Conservation (phyloP, 2,888 invertebrate genomes). For the Petrolisthes manimaculis region DNA sequence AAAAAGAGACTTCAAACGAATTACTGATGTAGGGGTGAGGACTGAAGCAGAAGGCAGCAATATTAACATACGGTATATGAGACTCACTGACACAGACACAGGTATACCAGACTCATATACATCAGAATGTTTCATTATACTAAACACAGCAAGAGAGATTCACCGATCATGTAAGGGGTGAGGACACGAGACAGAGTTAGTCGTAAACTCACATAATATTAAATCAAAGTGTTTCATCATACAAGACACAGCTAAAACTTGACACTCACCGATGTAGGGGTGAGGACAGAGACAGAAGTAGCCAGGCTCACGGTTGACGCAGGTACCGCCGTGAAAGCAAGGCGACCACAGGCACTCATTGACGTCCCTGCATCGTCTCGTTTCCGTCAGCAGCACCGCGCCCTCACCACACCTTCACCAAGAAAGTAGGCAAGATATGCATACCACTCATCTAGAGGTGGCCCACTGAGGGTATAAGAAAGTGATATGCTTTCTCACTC, state of each 20-base stretch:
- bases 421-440: neutral
- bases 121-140: too few relatives aligned
- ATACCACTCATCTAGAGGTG: neutral
- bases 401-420: constrained; percentile 44
- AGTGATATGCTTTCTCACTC: too few relatives aligned
- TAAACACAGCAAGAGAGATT: too few relatives aligned
- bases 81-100: too few relatives aligned
- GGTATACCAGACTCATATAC: too few relatives aligned
- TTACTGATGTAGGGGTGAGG: too few relatives aligned
- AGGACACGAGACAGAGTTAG: neutral
- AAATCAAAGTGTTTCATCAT: neutral
- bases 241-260: neutral
- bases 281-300: constrained; percentile 31
- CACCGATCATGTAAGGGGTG: too few relatives aligned
- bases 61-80: too few relatives aligned
- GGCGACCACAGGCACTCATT: constrained; percentile 50
- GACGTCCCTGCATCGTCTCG: constrained; percentile 31
- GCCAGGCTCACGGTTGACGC: constrained; percentile 46
- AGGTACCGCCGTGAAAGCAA: constrained; percentile 49
- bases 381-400: constrained; percentile 26
- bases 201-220: neutral
- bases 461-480: too few relatives aligned
- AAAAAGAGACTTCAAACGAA: too few relatives aligned
- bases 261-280: constrained; percentile 31
- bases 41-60: too few relatives aligned